These are phyloP conservation scores for Dascyllus trimaculatus DNA, from an alignment of 2,113 vertebrate genomes.

Conservation along the genomic window DNA sequence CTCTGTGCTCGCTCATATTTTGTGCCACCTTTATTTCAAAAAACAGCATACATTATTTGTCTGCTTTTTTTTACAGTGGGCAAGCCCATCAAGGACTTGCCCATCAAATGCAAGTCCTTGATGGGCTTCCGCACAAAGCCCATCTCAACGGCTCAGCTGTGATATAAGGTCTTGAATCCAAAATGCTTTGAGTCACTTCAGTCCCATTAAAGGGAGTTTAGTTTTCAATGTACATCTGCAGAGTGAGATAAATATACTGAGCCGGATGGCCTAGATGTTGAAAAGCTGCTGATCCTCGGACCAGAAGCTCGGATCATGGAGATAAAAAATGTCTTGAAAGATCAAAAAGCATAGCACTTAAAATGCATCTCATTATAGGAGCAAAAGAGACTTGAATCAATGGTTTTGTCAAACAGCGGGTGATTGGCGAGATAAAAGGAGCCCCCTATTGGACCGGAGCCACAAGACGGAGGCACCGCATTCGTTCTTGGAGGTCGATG, in stretches of 20 bases:
- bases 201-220: slow-evolving; percentile 24
- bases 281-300: slow-evolving; percentile 39
- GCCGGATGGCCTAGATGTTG: slow-evolving; percentile 25
- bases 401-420: slow-evolving; percentile 62
- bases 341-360: slow-evolving; percentile 60
- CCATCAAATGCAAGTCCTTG: slow-evolving; percentile 48
- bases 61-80: slow-evolving; percentile 26
- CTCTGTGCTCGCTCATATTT: not conserved
- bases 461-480: slow-evolving; percentile 31
- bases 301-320: slow-evolving; percentile 38
- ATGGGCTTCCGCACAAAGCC: slow-evolving; percentile 20
- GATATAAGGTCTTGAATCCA: slow-evolving; percentile 29
- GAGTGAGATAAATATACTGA: slow-evolving; percentile 23
- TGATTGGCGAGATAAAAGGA: slow-evolving; percentile 69
- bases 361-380: slow-evolving; percentile 64
- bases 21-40: slow-evolving; percentile 22
- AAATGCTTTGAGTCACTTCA: slow-evolving; percentile 13
- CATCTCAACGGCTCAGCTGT: slow-evolving; percentile 19
- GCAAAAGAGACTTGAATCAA: slow-evolving; percentile 60
- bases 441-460: slow-evolving; percentile 38
- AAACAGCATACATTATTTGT: slow-evolving; percentile 21
- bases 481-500: slow-evolving; percentile 51
- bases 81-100: too few species aligned
- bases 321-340: slow-evolving; percentile 64
- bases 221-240: slow-evolving; percentile 12